Evolutionary conservation across 2,113 vertebrate species (phyloP).

Genomic region (Electrona antarctica): DNA sequence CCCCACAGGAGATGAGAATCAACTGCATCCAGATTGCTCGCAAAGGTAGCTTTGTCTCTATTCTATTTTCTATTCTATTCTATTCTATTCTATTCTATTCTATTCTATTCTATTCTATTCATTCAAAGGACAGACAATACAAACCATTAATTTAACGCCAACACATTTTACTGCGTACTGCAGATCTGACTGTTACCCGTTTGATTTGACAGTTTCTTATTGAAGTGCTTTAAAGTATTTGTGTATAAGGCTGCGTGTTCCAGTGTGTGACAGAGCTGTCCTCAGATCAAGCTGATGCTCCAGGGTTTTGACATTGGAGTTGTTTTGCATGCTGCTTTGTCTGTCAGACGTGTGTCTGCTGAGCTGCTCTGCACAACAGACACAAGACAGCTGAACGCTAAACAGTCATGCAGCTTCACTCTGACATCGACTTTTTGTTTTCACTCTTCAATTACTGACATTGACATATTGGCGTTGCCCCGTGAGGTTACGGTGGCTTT

Average conservation of each 20-base stretch:
- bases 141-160: too few species aligned
- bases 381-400: conserved; percentile 36
- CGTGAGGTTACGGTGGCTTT: conserved; percentile 39
- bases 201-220: background rate
- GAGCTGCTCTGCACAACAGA: conserved; percentile 29
- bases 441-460: conserved; percentile 47
- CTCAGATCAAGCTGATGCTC: conserved; percentile 39
- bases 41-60: conserved; percentile 88
- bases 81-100: conserved; percentile 10
- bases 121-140: background rate
- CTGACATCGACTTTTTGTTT: conserved; percentile 36
- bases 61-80: too few species aligned
- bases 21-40: conserved; percentile 93
- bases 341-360: background rate
- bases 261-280: conserved; percentile 14
- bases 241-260: background rate
- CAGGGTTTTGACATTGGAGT: conserved; percentile 45
- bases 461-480: conserved; percentile 56
- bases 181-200: too few species aligned
- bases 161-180: too few species aligned
- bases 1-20: conserved; percentile 87
- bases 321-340: conserved; percentile 33
- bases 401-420: too few species aligned
- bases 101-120: conserved; percentile 7
- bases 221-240: background rate